A percentile compares a stretch with the other conserved stretches of the same genome.
Conservation (phyloP, 1,140 invertebrate genomes). For the Tyrophagus putrescentiae region DNA sequence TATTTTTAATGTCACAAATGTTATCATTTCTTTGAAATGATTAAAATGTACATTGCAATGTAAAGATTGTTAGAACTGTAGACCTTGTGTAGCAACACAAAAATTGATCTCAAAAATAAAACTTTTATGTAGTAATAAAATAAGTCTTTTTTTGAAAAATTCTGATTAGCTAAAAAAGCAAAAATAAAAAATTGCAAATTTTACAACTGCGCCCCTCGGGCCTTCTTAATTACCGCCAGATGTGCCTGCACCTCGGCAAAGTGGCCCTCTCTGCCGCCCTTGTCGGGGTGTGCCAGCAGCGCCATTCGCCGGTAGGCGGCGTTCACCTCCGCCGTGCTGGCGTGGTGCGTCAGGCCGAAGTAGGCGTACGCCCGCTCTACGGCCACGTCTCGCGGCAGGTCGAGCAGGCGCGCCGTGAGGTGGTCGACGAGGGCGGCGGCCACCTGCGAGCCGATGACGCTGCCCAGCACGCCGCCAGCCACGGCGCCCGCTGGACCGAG, state of each 20-base stretch:
- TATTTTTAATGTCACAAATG: too few relatives aligned
- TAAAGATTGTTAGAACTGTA: too few relatives aligned
- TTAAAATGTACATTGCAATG: too few relatives aligned
- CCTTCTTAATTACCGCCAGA: not conserved
- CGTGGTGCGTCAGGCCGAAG: not conserved
- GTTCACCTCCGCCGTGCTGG: not conserved
- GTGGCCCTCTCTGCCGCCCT: slow-evolving; percentile 1
- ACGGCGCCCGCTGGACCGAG: not conserved
- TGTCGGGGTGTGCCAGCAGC: not conserved
- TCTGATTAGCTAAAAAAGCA: too few relatives aligned
- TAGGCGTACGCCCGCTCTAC: slow-evolving; percentile 1
- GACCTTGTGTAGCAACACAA: too few relatives aligned
- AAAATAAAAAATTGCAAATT: too few relatives aligned
- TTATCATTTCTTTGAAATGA: too few relatives aligned
- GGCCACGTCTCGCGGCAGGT: not conserved
- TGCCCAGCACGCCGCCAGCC: not conserved
- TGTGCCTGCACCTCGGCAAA: not conserved
- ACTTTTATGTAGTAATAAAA: too few relatives aligned
- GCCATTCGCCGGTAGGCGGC: not conserved
- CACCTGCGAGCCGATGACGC: not conserved
- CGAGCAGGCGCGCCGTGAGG: not conserved
- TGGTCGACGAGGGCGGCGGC: not conserved
- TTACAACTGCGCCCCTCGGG: too few relatives aligned
- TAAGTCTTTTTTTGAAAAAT: too few relatives aligned
- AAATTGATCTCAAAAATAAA: too few relatives aligned